Percentiles rank a stretch among this genome's conserved stretches.
phyloP scores from a whole-genome alignment of 1,140 invertebrate species.

The Ips nitidus region DNA sequence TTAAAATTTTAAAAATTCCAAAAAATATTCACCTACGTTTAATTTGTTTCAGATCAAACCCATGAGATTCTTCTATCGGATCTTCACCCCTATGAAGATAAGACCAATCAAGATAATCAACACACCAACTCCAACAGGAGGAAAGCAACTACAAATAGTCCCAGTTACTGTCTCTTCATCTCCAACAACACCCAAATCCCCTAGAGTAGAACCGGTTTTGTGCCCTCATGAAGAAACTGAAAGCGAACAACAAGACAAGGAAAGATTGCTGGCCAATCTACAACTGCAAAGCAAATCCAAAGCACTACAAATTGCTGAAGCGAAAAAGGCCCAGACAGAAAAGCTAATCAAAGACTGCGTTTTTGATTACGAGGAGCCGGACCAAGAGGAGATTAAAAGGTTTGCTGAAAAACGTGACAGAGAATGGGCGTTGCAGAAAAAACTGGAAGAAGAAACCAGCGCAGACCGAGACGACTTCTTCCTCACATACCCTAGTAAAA shows the following conservation, averaged over 20 bases:
- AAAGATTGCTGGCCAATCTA: slow-evolving; percentile 45
- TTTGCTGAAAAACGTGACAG: slow-evolving; percentile 50
- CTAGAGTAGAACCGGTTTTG: slow-evolving; percentile 25
- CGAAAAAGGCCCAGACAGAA: slow-evolving; percentile 33
- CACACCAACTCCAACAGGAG: slow-evolving; percentile 42
- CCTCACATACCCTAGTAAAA: slow-evolving; percentile 43
- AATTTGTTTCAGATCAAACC: slow-evolving; percentile 58
- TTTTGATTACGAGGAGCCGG: slow-evolving; percentile 49
- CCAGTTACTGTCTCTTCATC: slow-evolving; percentile 32
- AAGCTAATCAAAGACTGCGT: slow-evolving; percentile 43
- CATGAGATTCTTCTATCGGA: slow-evolving; percentile 65
- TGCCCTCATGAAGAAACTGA: slow-evolving; percentile 29
- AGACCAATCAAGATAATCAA: slow-evolving; percentile 50
- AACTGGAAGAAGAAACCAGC: slow-evolving; percentile 44
- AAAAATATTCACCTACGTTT: slow-evolving; percentile 7
- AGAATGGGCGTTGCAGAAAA: slow-evolving; percentile 50
- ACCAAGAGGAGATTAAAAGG: slow-evolving; percentile 50
- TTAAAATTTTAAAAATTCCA: neutral
- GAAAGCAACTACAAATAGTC: slow-evolving; percentile 49
- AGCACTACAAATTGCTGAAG: slow-evolving; percentile 27
- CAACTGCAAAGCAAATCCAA: slow-evolving; percentile 48
- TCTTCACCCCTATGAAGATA: slow-evolving; percentile 52
- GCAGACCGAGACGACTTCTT: slow-evolving; percentile 33
- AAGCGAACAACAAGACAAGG: slow-evolving; percentile 43
- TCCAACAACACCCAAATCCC: slow-evolving; percentile 15